These are phyloP conservation scores for Caenorhabditis sinica DNA, from an alignment of 2,888 invertebrate genomes.

Conservation along the genomic window DNA sequence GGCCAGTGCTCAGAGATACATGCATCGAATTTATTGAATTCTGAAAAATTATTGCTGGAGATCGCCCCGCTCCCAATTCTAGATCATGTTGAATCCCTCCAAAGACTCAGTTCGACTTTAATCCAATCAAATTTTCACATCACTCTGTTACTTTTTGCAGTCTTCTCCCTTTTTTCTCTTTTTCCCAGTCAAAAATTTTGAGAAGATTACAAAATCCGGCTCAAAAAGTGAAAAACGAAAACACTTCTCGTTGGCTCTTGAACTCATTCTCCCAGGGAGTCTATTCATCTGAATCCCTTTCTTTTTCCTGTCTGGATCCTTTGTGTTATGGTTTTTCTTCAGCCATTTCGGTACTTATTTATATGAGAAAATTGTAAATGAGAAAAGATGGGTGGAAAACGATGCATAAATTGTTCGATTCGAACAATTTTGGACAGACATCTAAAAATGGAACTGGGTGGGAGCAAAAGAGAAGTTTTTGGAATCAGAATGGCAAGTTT, in stretches of 20 bases:
- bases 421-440: constrained; percentile 25
- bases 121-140: no score
- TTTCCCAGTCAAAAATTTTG: no score
- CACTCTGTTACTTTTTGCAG: no score
- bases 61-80: no score
- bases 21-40: no score
- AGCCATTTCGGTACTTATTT: constrained; percentile 28
- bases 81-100: background rate
- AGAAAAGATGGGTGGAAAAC: constrained; percentile 5
- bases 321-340: constrained; percentile 5
- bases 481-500: constrained; percentile 49
- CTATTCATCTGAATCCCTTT: background rate
- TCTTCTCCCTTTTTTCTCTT: no score
- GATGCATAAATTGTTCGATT: constrained; percentile 36
- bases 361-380: constrained; percentile 16
- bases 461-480: constrained; percentile 19
- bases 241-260: background rate
- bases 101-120: no score
- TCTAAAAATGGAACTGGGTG: constrained; percentile 11
- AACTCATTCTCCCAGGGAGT: background rate
- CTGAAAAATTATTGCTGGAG: no score
- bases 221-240: no score
- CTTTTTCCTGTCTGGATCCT: background rate
- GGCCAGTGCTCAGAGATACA: no score
- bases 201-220: no score